Conservation (phyloP, 2,113 vertebrate species). For the Mormyrus lacerda region DNA sequence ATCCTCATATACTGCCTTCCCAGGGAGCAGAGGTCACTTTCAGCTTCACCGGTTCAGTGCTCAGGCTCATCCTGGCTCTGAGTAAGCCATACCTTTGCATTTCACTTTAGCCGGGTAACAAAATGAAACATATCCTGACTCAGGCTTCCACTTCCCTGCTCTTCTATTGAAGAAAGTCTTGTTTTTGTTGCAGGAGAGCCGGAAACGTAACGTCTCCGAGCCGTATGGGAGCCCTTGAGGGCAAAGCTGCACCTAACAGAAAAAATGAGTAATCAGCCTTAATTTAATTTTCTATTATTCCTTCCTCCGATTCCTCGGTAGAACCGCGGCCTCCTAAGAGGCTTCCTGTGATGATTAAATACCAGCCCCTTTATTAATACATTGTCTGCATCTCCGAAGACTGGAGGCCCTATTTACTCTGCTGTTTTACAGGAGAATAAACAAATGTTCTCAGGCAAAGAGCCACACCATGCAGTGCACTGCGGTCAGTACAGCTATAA, state of each 20-base stretch:
- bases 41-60: not conserved
- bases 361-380: constrained; percentile 5
- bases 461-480: not conserved
- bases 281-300: constrained; percentile 29
- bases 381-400: not conserved
- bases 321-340: constrained; percentile 14
- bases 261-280: constrained; percentile 23
- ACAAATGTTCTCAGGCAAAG: not conserved
- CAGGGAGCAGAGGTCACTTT: not conserved
- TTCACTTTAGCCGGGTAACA: not conserved
- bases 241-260: constrained; percentile 8
- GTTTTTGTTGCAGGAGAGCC: not conserved
- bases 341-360: constrained; percentile 20
- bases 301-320: not conserved
- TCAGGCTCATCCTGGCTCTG: not conserved
- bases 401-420: not conserved
- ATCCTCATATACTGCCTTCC: not conserved
- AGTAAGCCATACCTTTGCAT: not conserved
- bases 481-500: not conserved
- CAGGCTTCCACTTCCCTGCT: not conserved
- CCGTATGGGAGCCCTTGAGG: not conserved
- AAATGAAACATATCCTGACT: not conserved
- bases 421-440: constrained; percentile 42
- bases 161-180: not conserved
- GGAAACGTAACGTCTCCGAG: not conserved